Conservation (phyloP, 2,113 vertebrate genomes). For the Osmerus eperlanus region DNA sequence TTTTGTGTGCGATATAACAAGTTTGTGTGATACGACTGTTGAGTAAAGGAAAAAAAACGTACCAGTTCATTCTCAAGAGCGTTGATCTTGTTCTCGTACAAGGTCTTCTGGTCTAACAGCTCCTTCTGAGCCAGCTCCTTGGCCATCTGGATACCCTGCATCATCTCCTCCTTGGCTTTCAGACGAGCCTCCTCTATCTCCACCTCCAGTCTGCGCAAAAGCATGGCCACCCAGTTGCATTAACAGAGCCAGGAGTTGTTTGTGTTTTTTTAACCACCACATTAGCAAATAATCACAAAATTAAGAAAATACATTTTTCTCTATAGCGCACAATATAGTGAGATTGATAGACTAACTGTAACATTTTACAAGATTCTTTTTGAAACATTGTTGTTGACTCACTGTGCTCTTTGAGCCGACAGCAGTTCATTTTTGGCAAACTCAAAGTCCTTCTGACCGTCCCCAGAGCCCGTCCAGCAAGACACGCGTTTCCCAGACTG, state of each 20-base stretch:
- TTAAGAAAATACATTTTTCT: no score
- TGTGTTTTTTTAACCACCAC: no score
- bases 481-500: slow-evolving; percentile 74
- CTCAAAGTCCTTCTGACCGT: slow-evolving; percentile 89
- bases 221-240: background rate
- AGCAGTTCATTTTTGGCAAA: slow-evolving; percentile 95
- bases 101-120: slow-evolving; percentile 79
- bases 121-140: slow-evolving; percentile 90
- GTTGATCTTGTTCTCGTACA: slow-evolving; percentile 82
- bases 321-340: no score
- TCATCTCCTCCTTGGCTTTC: slow-evolving; percentile 92
- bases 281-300: no score
- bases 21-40: background rate
- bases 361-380: background rate
- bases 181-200: slow-evolving; percentile 90
- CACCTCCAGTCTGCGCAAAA: slow-evolving; percentile 78
- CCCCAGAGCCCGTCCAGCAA: slow-evolving; percentile 59
- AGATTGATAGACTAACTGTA: no score
- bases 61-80: slow-evolving; percentile 85
- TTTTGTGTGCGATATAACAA: no score
- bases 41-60: slow-evolving; percentile 8
- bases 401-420: slow-evolving; percentile 83
- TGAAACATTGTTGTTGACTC: slow-evolving; percentile 52
- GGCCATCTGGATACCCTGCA: slow-evolving; percentile 90
- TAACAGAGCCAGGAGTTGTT: background rate